Base-by-base conservation (phyloP, 2,797 vertebrate genomes). In the Pangasius larnaudii region DNA sequence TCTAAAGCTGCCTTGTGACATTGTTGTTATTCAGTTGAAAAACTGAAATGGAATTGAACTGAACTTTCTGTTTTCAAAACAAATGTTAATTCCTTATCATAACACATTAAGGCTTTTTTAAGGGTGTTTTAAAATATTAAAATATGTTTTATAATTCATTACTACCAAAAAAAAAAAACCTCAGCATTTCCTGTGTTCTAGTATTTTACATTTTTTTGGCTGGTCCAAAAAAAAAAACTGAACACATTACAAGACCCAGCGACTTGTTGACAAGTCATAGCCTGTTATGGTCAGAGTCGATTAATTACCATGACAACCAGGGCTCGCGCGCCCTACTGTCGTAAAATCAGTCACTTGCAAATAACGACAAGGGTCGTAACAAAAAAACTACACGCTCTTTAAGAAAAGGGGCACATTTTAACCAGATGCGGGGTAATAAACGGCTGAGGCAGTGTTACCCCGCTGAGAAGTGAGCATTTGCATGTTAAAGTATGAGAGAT, bases 391-490 rank as follows among this genome's bases (percentile, higher is more conserved):
- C 95, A 96, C 92, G 94, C 72, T 85, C 89, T 27, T 88, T 90
- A 83, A 94, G 93, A 96, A 94, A 94, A 89, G 91, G 46, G 93
- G 91, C 84, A 95, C 95, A 94, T 95, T 94, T 95, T 90, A 94
- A 95, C 93, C 95, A 96, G 95, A 94, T 95, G 95, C 90, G 86
- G 75, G 0, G 92, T 88, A 95, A 96, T 96, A 96, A 95, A 95
- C 94, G 92, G 94, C 93, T 61, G 27, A 84, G 87, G 18, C 87
- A 6, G 91, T 61, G 87, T 90, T 46, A 89, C 86, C 93, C 93
- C 90, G 91, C 93, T 91, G 94, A 89, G 93, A 85, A 19, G 46
- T 10, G 9, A 0, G 2, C 91, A 94, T 96, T 95, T 91, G 78
- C 94, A 95, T 95, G 63, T 88, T 90, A 88, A 93, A 93, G 92